Evolutionary conservation across 2,797 vertebrate genomes (phyloP).

Genomic region (Pseudochirops corinnae): DNA sequence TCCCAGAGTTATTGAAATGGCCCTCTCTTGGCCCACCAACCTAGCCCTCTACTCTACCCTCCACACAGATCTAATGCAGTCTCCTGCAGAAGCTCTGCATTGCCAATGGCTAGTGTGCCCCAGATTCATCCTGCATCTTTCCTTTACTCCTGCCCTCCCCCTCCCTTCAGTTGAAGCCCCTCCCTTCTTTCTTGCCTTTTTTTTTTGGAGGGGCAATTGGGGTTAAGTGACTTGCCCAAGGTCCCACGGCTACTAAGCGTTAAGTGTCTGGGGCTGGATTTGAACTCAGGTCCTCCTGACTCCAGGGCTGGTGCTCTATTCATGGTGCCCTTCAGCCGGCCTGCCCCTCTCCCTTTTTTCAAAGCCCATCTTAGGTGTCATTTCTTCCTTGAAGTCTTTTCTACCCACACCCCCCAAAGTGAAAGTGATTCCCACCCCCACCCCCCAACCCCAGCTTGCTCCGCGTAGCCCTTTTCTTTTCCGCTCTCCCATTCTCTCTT

Average conservation of each 20-base stretch:
- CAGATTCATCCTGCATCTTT: background rate
- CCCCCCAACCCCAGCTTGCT: no score
- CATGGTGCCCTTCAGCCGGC: no score
- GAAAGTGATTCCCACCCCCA: background rate
- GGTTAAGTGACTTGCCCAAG: no score
- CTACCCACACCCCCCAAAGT: background rate
- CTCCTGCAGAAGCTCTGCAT: background rate
- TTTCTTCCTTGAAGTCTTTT: background rate
- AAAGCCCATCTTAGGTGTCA: background rate
- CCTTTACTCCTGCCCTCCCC: background rate
- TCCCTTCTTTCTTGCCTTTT: background rate
- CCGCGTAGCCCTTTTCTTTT: background rate
- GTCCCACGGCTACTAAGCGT: no score
- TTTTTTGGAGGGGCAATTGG: no score
- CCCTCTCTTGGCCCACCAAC: conserved; percentile 92
- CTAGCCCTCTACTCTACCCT: conserved; percentile 59
- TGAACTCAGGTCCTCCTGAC: no score
- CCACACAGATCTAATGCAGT: background rate
- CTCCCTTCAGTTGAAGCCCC: fast-evolving
- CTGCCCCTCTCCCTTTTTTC: background rate
- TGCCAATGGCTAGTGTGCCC: background rate
- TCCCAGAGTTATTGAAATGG: background rate
- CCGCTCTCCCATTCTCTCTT: background rate
- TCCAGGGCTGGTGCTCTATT: no score
- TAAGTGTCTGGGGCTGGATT: no score